A percentile compares a stretch with the other conserved stretches of the same genome.
phyloP scores from a whole-genome alignment of 2,797 vertebrate species.

The Galagoides demidoff region DNA sequence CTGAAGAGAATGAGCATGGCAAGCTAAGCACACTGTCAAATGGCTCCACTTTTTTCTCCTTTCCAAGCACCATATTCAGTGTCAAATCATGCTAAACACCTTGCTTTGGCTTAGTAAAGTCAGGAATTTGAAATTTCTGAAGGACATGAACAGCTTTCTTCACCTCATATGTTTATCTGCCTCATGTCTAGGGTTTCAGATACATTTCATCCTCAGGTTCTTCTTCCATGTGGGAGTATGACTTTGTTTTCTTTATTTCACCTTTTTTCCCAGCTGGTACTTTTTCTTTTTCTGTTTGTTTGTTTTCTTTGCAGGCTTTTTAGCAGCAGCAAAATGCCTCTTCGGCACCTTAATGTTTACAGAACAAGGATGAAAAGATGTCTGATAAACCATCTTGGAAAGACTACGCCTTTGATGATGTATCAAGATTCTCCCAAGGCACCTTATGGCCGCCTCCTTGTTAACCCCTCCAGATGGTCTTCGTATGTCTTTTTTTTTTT shows the following conservation, averaged over 20 bases:
- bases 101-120: constrained; percentile 91
- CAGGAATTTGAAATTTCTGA: constrained; percentile 92
- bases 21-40: constrained; percentile 90
- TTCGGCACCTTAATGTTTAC: background rate
- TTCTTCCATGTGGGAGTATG: constrained; percentile 83
- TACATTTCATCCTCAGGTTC: constrained; percentile 94
- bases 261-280: constrained; percentile 35
- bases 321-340: constrained; percentile 80
- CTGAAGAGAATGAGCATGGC: constrained; percentile 88
- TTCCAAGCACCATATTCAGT: constrained; percentile 94
- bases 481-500: background rate
- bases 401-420: constrained; percentile 48
- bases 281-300: constrained; percentile 56
- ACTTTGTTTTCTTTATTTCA: constrained; percentile 83
- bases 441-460: background rate
- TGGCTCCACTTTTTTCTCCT: constrained; percentile 95
- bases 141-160: constrained; percentile 90
- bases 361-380: constrained; percentile 26
- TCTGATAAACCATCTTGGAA: constrained; percentile 51
- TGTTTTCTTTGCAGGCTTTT: constrained; percentile 84
- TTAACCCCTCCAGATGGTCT: background rate
- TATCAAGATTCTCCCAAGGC: constrained; percentile 67
- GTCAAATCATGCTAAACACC: constrained; percentile 90
- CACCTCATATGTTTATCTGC: constrained; percentile 76
- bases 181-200: constrained; percentile 88